phyloP scores from a whole-genome alignment of 2,797 vertebrate species.

The Leptatherina wallacei region DNA sequence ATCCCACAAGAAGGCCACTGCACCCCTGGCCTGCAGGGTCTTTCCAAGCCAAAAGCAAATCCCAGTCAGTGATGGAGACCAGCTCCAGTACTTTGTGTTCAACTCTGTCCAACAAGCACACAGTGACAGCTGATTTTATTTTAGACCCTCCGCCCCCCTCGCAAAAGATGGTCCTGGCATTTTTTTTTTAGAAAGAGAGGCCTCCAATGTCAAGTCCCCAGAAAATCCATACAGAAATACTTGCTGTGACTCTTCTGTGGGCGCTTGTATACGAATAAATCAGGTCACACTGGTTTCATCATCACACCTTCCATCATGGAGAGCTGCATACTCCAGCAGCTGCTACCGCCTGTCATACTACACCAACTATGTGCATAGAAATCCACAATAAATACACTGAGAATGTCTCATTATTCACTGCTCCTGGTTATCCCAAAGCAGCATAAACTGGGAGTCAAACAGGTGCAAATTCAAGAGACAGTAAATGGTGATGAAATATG shows the following conservation, averaged over 20 bases:
- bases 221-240: constrained; percentile 77
- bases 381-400: constrained; percentile 49
- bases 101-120: constrained; percentile 81
- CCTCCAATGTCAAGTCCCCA: constrained; percentile 76
- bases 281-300: constrained; percentile 76
- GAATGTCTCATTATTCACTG: constrained; percentile 31
- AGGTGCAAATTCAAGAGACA: constrained; percentile 44
- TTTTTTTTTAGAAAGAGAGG: constrained; percentile 86
- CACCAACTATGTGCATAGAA: constrained; percentile 46
- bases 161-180: constrained; percentile 76
- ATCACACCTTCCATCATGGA: constrained; percentile 59
- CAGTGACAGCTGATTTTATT: constrained; percentile 90
- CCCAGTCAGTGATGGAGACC: constrained; percentile 86
- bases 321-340: constrained; percentile 58
- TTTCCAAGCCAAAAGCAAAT: constrained; percentile 74
- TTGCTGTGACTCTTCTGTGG: constrained; percentile 66
- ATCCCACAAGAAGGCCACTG: constrained; percentile 77
- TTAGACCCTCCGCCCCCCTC: constrained; percentile 81
- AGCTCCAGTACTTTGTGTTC: constrained; percentile 86
- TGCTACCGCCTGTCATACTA: constrained; percentile 65
- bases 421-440: constrained; percentile 25
- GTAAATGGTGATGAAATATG: constrained; percentile 49
- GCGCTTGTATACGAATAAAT: constrained; percentile 71
- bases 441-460: constrained; percentile 31
- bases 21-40: constrained; percentile 79